Percentiles rank a stretch among this genome's conserved stretches.
Evolutionary conservation across 2,113 vertebrate genomes (phyloP).

Genomic region (Vulpes vulpes): DNA sequence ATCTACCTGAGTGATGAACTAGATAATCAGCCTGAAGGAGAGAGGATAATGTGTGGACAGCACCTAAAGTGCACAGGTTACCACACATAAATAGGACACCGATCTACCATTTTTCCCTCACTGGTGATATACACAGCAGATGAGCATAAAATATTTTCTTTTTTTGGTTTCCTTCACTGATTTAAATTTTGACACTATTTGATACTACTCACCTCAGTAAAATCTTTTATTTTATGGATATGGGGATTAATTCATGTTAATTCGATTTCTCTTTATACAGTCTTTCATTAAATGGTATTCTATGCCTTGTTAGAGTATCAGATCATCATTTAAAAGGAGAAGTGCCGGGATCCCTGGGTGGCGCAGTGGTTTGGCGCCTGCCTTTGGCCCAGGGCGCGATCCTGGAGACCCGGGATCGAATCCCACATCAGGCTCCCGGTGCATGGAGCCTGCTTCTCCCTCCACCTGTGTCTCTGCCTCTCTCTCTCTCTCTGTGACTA

Average conservation of each 20-base stretch:
- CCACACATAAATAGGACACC: background rate
- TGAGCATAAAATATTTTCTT: background rate
- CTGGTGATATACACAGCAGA: background rate
- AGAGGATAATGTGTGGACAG: background rate
- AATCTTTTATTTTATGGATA: conserved; percentile 26
- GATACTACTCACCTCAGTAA: background rate
- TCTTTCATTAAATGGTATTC: background rate
- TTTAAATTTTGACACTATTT: background rate
- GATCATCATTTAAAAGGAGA: background rate
- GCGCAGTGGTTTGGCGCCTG: too few relatives aligned
- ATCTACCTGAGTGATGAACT: background rate
- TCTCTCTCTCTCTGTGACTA: too few relatives aligned
- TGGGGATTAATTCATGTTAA: background rate
- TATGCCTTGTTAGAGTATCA: background rate
- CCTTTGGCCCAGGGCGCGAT: too few relatives aligned
- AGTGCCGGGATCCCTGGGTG: too few relatives aligned
- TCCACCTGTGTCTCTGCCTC: too few relatives aligned
- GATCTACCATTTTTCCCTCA: background rate
- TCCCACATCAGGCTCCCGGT: too few relatives aligned
- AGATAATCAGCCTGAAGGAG: background rate
- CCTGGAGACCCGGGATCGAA: too few relatives aligned
- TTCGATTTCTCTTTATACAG: conserved; percentile 4
- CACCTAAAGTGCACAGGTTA: background rate
- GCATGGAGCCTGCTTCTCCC: too few relatives aligned
- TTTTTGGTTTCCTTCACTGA: background rate